These are phyloP conservation scores for Gallinago paraguaiae DNA, from an alignment of 2,113 vertebrate species.

Conservation along the genomic window DNA sequence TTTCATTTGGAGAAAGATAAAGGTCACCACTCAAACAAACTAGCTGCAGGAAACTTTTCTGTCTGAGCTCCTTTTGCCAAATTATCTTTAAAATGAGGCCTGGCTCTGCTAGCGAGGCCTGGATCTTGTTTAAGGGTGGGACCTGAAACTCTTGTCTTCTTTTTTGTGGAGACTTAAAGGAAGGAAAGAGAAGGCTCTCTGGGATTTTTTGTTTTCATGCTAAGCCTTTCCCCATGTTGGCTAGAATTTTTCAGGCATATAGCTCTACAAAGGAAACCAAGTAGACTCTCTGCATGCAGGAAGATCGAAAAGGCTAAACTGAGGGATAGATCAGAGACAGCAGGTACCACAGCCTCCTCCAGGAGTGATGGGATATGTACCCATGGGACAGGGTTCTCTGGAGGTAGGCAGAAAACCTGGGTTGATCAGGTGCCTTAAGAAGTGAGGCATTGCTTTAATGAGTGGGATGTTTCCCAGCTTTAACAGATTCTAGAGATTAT, in stretches of 20 bases:
- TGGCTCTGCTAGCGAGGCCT: not conserved
- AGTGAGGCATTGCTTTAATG: not conserved
- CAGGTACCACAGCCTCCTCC: not conserved
- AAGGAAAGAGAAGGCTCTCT: not conserved
- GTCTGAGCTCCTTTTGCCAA: constrained; percentile 8
- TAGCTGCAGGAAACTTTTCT: constrained; percentile 16
- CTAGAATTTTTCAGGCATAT: not conserved
- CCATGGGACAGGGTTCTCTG: not conserved
- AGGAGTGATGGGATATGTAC: not conserved
- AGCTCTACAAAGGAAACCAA: not conserved
- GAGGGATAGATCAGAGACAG: not conserved
- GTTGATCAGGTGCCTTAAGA: not conserved
- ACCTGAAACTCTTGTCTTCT: not conserved
- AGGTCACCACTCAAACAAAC: constrained; percentile 26
- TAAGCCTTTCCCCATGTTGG: not conserved
- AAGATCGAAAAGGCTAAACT: not conserved
- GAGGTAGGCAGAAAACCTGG: not conserved
- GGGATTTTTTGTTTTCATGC: not conserved
- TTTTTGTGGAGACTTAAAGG: not conserved
- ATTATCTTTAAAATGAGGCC: not conserved
- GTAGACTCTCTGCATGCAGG: not conserved
- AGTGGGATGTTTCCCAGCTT: not conserved
- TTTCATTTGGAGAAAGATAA: constrained; percentile 63
- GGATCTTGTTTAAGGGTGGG: constrained; percentile 19
- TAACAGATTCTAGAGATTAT: not conserved